phyloP scores from a whole-genome alignment of 2,797 vertebrate species.

The Sibirionetta formosa region DNA sequence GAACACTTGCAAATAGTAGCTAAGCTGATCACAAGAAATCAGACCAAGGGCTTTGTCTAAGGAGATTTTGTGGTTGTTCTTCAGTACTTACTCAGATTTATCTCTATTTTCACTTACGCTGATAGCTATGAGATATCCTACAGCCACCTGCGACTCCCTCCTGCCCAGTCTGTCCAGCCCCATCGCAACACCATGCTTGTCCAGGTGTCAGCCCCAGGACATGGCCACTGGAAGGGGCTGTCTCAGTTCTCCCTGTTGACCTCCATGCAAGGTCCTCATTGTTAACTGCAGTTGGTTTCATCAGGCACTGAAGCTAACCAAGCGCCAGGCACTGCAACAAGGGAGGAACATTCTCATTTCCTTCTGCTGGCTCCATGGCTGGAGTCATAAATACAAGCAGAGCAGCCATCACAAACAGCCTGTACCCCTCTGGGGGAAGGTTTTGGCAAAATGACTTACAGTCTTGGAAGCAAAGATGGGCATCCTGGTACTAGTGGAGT shows the following conservation, averaged over 20 bases:
- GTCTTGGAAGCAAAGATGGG: not conserved
- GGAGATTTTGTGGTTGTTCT: not conserved
- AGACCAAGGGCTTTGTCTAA: not conserved
- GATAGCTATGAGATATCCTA: not conserved
- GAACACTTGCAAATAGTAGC: not conserved
- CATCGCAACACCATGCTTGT: fast-evolving
- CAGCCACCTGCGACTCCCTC: not conserved
- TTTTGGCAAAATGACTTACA: not conserved
- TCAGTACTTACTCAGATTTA: not conserved
- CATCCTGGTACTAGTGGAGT: not conserved
- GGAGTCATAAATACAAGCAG: not conserved
- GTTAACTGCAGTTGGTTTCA: not conserved
- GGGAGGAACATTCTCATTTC: not conserved
- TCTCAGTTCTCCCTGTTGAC: not conserved
- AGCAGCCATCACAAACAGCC: not conserved
- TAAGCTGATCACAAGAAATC: not conserved
- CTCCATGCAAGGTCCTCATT: not conserved
- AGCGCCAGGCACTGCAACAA: fast-evolving
- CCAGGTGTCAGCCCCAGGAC: not conserved
- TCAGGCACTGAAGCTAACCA: not conserved
- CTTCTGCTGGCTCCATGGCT: fast-evolving
- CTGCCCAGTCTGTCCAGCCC: not conserved
- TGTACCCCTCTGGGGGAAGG: not conserved
- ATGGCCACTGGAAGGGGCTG: not conserved
- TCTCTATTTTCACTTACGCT: not conserved